Base-by-base conservation (phyloP, 2,888 invertebrate genomes). In the Ctenicera cuprea region DNA sequence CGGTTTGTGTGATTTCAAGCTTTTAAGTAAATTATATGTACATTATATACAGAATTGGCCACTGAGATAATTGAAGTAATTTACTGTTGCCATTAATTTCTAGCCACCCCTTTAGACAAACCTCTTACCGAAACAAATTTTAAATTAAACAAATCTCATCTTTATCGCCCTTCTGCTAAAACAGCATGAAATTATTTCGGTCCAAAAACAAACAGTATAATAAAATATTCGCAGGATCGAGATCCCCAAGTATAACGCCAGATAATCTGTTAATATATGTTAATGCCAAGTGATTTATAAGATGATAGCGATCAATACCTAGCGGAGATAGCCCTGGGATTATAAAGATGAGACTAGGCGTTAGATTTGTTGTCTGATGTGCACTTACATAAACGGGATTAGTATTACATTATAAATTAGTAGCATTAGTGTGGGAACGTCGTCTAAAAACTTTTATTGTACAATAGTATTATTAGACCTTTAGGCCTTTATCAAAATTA, bases 241-340 rank as follows among this genome's bases (percentile, higher is more conserved):
- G 22, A 62, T 20, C 30, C 50, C 50, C 48, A 66, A 61, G 45
- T 33, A 18, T 41, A 33, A 68, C 68, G 57, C 59, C 30, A 38
- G 67, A 75, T 75, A 65, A 74, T 75, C 73, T 63, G 63, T 71
- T 79, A 79, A 79, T 79, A 69, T 77, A 79, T 79, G 79, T 68
- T 77, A 79, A 79, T 78, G 64, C 76, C 76, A 52, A 50, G 50
- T 76, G 78, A 79, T 79, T 79, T 79, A 76, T 76, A 73, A 67
- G 73, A 73, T 59, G 70, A 70, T 73, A 75, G 63, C 52, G 41
- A 75, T 75, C 73, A 38, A 52, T 64, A 65, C 68, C 52, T 69
- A 59, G 52, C 37, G 65, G 52, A 68, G 69, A 67, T 66, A 64
- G 64, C 12, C 26, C 37, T 16, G 30, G 70, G 70, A 70, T 70